phyloP scores from a whole-genome alignment of 2,888 invertebrate species.

The Nemurella pictetii region DNA sequence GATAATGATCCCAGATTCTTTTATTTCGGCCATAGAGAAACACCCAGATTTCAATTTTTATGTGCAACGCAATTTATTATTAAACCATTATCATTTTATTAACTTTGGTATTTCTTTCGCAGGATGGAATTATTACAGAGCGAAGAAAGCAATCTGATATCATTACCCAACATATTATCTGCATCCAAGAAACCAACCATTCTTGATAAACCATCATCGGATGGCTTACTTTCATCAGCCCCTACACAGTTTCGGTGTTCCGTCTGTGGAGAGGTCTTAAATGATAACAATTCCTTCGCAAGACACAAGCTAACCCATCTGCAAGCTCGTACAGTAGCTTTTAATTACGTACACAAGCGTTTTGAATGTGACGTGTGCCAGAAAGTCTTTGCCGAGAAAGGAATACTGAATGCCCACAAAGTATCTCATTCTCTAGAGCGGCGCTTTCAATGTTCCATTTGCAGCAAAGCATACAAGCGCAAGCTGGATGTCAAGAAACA shows the following conservation, averaged over 20 bases:
- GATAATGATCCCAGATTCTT: too few relatives aligned
- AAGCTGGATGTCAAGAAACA: constrained; percentile 51
- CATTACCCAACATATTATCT: constrained; percentile 8
- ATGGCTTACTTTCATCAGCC: neutral
- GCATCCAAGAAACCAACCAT: neutral
- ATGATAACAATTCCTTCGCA: neutral
- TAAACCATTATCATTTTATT: neutral
- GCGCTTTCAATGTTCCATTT: constrained; percentile 51
- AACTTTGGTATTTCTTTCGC: constrained; percentile 10
- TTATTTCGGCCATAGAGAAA: neutral
- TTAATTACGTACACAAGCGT: constrained; percentile 9
- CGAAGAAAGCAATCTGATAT: neutral
- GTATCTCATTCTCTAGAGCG: constrained; percentile 47
- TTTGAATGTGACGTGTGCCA: constrained; percentile 48
- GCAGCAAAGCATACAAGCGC: constrained; percentile 52
- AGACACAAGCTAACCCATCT: neutral
- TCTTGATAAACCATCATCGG: neutral
- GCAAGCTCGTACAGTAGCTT: neutral
- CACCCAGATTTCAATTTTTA: neutral
- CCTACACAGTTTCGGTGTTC: neutral
- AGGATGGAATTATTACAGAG: neutral
- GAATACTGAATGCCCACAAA: constrained; percentile 54
- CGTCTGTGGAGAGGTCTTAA: neutral
- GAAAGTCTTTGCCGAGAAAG: constrained; percentile 48
- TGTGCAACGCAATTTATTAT: neutral